Base-by-base conservation (phyloP, 2,888 invertebrate genomes). In the Drosophila flavopinicola region DNA sequence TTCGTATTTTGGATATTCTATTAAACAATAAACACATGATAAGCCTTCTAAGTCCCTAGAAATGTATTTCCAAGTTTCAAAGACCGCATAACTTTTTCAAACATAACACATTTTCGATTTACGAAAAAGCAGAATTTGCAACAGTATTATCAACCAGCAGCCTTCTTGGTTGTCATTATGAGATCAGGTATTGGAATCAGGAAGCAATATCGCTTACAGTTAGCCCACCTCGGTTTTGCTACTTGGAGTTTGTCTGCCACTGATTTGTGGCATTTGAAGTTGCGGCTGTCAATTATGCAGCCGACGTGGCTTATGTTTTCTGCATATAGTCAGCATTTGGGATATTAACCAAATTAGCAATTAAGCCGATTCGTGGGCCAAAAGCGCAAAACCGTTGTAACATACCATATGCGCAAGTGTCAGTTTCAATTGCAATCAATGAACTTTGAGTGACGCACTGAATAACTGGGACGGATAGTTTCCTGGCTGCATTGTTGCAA, bases 341-440 rank as follows among this genome's bases (percentile, higher is more conserved):
- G 10, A 7, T 32, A 30, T 20, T 30, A 48, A 30, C 5, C 33
- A 32, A 53, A 70, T 63, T 49, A 27, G 10, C 25, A 30, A 39
- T 20, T 41, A 45, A 33, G 6, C n/a, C 11, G 11, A 15, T 15
- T 35, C n/a, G 13, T 15, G 23, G 6, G 17, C 24, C 5, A 56
- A 79, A 72, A 63, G 56, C 54, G 59, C 58, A 58, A 60, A n/a
- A n/a, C n/a, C n/a, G n/a, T n/a, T n/a, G n/a, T n/a, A n/a, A 60
- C 49, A 27, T 49, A 25, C 56, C 52, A 66, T 64, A 59, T 60
- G 51, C 45, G 27, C 53, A 74, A 75, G 60, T 85, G 69, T 75
- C 74, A 59, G 53, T 65, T 63, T 44, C 47, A 56, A 69, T 52
- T 35, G 44, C 37, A 82, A 78, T 79, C 85, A 72, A 68, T 82